A percentile compares a stretch with the other conserved stretches of the same genome.
These are phyloP conservation scores for Oostethus manadensis DNA, from an alignment of 2,113 vertebrate genomes.

Conservation along the genomic window DNA sequence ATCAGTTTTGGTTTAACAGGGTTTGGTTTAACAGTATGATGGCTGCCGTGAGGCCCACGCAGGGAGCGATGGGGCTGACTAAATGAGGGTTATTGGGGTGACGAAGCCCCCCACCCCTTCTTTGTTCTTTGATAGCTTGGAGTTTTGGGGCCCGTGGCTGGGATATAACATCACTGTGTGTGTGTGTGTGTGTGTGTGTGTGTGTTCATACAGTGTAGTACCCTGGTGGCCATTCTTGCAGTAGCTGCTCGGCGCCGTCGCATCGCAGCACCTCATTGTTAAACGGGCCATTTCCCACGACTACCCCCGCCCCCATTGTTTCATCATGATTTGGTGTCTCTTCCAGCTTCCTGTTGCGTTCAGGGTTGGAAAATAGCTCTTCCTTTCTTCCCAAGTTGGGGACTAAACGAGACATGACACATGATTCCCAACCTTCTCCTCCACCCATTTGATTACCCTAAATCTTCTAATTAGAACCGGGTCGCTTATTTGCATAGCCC, in stretches of 20 bases:
- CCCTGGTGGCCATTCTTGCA: conserved; percentile 44
- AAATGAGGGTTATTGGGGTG: conserved; percentile 2
- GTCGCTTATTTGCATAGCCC: no score
- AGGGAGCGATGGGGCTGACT: no score
- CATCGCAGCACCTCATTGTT: conserved; percentile 57
- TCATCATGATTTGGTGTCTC: conserved; percentile 19
- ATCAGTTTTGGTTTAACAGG: no score
- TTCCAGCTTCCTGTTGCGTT: conserved; percentile 27
- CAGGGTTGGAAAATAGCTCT: conserved; percentile 36
- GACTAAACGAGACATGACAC: conserved; percentile 35
- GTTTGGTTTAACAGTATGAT: conserved; percentile 11
- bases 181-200: conserved; percentile 7
- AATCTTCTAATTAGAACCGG: no score
- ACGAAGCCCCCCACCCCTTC: no score
- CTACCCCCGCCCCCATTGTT: conserved; percentile 13
- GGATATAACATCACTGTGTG: conserved; percentile 10
- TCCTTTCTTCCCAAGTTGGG: conserved; percentile 34
- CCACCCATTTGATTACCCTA: no score
- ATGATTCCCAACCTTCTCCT: background rate
- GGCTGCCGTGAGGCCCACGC: background rate
- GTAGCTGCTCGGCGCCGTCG: conserved; percentile 52
- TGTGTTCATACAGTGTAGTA: conserved; percentile 35
- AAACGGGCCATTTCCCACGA: conserved; percentile 60
- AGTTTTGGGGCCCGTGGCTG: conserved; percentile 25
- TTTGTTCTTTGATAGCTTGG: conserved; percentile 13